A percentile compares a stretch with the other conserved stretches of the same genome.
Evolutionary conservation across 2,113 vertebrate genomes (phyloP).

Genomic region (Cyphomyrus plagiostoma): DNA sequence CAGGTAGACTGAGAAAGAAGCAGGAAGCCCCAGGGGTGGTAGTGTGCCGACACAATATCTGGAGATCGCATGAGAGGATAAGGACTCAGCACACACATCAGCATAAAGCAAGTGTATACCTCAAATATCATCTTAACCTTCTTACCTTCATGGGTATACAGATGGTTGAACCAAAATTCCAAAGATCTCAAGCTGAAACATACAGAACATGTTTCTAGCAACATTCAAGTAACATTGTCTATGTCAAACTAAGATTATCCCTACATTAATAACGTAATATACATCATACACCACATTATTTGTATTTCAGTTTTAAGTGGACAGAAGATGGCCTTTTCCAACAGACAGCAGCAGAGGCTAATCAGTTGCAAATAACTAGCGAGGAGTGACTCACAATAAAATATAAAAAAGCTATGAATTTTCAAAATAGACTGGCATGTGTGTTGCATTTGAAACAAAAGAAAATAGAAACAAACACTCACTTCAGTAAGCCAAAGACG

Average conservation of each 20-base stretch:
- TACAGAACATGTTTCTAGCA: background rate
- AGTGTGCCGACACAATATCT: conserved; percentile 80
- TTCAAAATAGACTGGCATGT: background rate
- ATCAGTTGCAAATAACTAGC: background rate
- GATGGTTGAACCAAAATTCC: conserved; percentile 78
- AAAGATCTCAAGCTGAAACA: conserved; percentile 65
- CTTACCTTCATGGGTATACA: conserved; percentile 73
- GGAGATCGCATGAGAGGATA: conserved; percentile 26
- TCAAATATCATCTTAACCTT: background rate
- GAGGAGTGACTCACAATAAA: background rate
- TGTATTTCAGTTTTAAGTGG: background rate
- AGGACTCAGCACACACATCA: background rate
- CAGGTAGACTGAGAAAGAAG: conserved; percentile 70
- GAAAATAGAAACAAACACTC: conserved; percentile 45
- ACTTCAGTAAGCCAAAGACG: conserved; percentile 96
- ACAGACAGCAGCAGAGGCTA: background rate
- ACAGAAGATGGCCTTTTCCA: background rate
- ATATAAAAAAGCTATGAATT: background rate
- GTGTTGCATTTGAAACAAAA: background rate
- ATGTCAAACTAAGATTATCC: background rate
- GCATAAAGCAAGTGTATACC: background rate
- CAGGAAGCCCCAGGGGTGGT: conserved; percentile 88
- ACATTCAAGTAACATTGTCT: background rate
- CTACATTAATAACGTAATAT: background rate
- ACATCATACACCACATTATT: background rate